Base-by-base conservation (phyloP, 2,797 vertebrate species). In the Chaunax sp. region DNA sequence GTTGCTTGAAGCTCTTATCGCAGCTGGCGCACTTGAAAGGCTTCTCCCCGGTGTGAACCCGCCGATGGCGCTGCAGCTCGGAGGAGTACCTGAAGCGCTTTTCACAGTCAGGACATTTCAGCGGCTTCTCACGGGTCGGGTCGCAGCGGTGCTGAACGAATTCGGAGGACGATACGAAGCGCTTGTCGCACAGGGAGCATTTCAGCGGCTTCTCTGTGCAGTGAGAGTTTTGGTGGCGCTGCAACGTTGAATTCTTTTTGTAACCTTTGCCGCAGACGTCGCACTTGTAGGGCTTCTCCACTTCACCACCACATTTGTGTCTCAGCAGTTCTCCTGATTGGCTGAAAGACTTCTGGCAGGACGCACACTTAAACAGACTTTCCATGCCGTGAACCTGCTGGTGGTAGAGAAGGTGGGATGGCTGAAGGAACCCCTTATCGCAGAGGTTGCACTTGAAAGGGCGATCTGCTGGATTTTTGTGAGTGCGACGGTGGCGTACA, bases 391-490 rank as follows among this genome's bases (percentile, higher is more conserved):
- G 97, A 47, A 98, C 96, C 1, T 98, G 97, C 92, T 98, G 97
- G 91, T 98, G 96, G 86, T 97, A 99, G 23, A 98, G 94, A 85
- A 98, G 83, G 83, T 98, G 97, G 2, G 96, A 96, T 0, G 97
- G 97, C 87, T 98, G 97, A 4, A 96, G 93, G 0, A 98, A 96
- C 62, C 96, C 96, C 86, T 99, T 99, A 76, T 99, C 97, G 0
- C 97, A 99, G n/a, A 98, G 93, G 82, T 96, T 97, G 52, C 97
- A 99, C 86, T 97, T 98, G 87, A 96, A 97, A n/a, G 96, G 96
- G 14, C 95, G 96, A 63, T 97, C 96, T 0, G 93, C 93, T 0
- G 94, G 89, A 25, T 94, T 93, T 77, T 98, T 98, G 83, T 99
- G 97, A 0, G 97, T 98, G 83, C 97, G 96, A 0, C 97, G 95